Conservation (phyloP, 2,888 invertebrate species). For the Carterocephalus palaemon region DNA sequence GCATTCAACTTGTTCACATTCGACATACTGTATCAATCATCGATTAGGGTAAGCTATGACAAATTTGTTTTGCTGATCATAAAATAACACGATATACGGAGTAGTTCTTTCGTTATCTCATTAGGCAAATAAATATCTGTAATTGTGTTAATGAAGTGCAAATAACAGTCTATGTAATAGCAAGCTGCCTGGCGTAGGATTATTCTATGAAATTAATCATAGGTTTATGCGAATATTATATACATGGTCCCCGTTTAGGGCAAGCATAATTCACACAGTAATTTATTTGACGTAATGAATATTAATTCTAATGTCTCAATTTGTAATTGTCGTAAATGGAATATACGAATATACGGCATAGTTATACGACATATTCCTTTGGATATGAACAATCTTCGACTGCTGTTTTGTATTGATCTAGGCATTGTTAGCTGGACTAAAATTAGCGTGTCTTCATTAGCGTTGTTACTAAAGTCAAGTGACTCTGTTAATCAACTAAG, state of each 20-base stretch:
- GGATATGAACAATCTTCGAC: not conserved
- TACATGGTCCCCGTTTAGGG: slow-evolving; percentile 11
- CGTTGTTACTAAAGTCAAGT: slow-evolving; percentile 6
- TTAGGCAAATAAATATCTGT: slow-evolving; percentile 27
- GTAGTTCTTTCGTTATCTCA: slow-evolving; percentile 14
- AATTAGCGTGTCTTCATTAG: slow-evolving; percentile 10
- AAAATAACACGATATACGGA: slow-evolving; percentile 11
- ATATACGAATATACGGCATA: no score
- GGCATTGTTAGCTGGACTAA: not conserved
- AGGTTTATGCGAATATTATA: slow-evolving; percentile 13
- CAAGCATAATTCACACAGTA: slow-evolving; percentile 14
- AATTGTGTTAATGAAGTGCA: slow-evolving; percentile 30
- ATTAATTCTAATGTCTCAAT: slow-evolving; percentile 18
- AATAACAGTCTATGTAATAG: slow-evolving; percentile 21
- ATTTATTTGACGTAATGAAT: slow-evolving; percentile 17
- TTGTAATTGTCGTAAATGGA: not conserved
- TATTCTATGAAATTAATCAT: slow-evolving; percentile 22
- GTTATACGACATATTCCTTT: not conserved
- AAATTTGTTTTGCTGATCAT: slow-evolving; percentile 18
- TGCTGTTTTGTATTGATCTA: slow-evolving; percentile 1
- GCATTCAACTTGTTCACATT: slow-evolving; percentile 4
- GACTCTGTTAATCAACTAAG: slow-evolving; percentile 11
- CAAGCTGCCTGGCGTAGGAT: slow-evolving; percentile 22
- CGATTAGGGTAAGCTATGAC: slow-evolving; percentile 10
- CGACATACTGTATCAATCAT: slow-evolving; percentile 19